Percentiles rank a stretch among this genome's conserved stretches.
These are phyloP conservation scores for Condylura cristata DNA, from an alignment of 2,113 vertebrate species.

Conservation along the genomic window DNA sequence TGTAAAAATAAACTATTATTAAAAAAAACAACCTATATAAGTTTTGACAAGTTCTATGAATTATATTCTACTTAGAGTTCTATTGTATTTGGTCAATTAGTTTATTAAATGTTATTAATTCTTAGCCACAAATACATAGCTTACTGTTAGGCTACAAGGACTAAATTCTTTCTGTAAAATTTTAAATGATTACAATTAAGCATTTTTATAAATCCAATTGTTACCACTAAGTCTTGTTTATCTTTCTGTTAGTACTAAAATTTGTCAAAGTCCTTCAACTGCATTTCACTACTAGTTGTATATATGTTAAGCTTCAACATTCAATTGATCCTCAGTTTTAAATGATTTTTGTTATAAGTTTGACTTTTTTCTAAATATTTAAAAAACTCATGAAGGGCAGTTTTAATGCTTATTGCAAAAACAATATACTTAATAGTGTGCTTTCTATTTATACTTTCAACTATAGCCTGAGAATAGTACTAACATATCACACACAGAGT, in stretches of 20 bases:
- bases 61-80: neutral
- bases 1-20: too few species aligned
- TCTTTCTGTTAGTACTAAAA: neutral
- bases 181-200: neutral
- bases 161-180: neutral
- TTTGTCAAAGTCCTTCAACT: neutral
- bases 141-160: neutral
- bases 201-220: neutral
- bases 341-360: neutral
- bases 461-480: neutral
- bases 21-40: too few species aligned
- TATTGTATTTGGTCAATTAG: neutral
- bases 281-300: conserved; percentile 5
- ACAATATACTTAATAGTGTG: neutral
- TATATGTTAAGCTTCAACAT: neutral
- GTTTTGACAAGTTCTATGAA: neutral
- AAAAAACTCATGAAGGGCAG: neutral
- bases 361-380: neutral
- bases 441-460: neutral
- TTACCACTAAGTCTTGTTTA: neutral
- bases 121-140: conserved; percentile 1
- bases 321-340: neutral
- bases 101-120: neutral
- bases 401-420: neutral
- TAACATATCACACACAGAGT: neutral